Percentiles rank a stretch among this genome's conserved stretches.
phyloP scores from a whole-genome alignment of 2,113 vertebrate species.

The Actenoides lindsayi region DNA sequence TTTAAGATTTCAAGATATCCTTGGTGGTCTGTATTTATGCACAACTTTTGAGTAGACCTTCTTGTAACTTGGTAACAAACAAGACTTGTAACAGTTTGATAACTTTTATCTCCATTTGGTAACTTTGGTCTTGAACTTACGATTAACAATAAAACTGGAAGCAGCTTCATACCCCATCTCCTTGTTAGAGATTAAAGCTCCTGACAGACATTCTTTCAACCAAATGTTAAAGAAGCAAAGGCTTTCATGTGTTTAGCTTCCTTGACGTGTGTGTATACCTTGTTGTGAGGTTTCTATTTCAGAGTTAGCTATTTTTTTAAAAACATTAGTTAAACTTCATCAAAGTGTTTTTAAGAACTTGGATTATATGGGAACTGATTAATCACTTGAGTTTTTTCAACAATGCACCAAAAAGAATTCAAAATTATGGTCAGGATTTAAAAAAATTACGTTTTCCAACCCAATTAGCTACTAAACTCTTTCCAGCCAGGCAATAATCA shows the following conservation, averaged over 20 bases:
- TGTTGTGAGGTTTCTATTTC: not conserved
- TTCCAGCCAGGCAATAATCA: not conserved
- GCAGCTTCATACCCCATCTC: not conserved
- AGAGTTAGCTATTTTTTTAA: not conserved
- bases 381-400: not conserved
- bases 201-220: not conserved
- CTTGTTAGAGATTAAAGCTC: not conserved
- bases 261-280: not conserved
- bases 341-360: not conserved
- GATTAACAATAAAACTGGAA: not conserved
- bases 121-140: not conserved
- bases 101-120: not conserved
- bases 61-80: not conserved
- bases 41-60: not conserved
- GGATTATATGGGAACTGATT: not conserved
- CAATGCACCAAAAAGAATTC: not conserved
- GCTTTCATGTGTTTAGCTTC: not conserved
- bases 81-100: not conserved
- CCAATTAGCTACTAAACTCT: not conserved
- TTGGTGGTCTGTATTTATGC: not conserved
- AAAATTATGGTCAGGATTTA: not conserved
- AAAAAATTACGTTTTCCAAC: fast-evolving
- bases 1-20: not conserved
- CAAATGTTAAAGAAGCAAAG: not conserved
- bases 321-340: not conserved